These are phyloP conservation scores for Venturia canescens DNA, from an alignment of 1,140 invertebrate genomes.

Conservation along the genomic window DNA sequence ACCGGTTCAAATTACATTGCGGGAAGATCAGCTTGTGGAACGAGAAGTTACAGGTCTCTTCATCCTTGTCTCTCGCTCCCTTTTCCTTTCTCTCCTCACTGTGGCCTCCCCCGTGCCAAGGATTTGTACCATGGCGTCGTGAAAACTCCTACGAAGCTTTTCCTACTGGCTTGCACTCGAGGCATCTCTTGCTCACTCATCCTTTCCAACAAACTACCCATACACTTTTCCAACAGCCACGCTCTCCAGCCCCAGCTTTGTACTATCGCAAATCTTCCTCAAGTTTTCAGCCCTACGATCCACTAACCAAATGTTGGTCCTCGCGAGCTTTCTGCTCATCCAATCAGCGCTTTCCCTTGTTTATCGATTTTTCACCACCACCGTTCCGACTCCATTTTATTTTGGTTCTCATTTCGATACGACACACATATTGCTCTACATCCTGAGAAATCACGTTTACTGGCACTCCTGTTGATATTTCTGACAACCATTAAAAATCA, in stretches of 20 bases:
- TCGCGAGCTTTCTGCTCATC: background rate
- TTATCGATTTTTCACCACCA: background rate
- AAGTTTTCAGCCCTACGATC: background rate
- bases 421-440: too few species aligned
- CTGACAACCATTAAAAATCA: too few species aligned
- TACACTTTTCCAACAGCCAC: background rate
- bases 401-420: too few species aligned
- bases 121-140: constrained; percentile 17
- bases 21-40: constrained; percentile 54
- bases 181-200: constrained; percentile 24
- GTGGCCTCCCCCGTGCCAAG: constrained; percentile 15
- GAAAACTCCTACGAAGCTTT: constrained; percentile 20
- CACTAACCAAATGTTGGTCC: background rate
- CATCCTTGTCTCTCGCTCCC: constrained; percentile 20
- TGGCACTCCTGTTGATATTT: too few species aligned
- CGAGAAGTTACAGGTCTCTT: constrained; percentile 61
- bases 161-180: background rate
- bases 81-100: background rate
- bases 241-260: background rate
- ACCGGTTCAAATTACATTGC: constrained; percentile 61
- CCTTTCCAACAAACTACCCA: constrained; percentile 1
- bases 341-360: background rate
- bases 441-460: too few species aligned
- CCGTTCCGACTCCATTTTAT: too few species aligned
- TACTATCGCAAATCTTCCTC: constrained; percentile 1